A percentile compares a stretch with the other conserved stretches of the same genome.
These are phyloP conservation scores for Scalopus aquaticus DNA, from an alignment of 2,113 vertebrate genomes.

Conservation along the genomic window DNA sequence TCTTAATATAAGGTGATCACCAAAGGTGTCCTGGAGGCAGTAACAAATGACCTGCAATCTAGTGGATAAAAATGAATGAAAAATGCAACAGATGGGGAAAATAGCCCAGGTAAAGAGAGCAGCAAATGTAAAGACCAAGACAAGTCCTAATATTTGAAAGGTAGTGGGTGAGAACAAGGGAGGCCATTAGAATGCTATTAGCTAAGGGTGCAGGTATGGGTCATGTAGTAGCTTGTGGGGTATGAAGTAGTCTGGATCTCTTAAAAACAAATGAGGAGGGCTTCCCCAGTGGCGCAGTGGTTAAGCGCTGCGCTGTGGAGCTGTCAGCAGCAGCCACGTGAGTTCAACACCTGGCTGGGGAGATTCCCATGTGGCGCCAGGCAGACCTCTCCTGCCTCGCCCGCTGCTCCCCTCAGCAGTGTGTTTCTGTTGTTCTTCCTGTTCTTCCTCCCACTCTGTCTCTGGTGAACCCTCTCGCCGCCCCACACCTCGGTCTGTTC, in stretches of 20 bases:
- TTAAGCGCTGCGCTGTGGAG: no score
- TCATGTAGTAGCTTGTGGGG: neutral
- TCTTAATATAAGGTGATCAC: neutral
- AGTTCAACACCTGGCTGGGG: no score
- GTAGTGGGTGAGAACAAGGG: neutral
- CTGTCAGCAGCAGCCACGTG: no score
- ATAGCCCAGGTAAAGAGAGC: neutral
- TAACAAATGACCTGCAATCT: neutral
- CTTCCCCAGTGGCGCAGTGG: no score
- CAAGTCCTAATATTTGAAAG: neutral
- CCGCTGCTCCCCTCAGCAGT: no score
- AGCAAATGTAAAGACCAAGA: neutral
- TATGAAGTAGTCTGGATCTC: neutral
- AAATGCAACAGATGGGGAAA: neutral
- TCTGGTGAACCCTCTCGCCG: no score
- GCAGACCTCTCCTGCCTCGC: no score
- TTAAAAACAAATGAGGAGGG: constrained; percentile 1
- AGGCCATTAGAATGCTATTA: neutral
- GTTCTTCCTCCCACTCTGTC: no score
- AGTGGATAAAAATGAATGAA: neutral
- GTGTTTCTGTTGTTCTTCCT: no score
- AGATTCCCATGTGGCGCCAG: no score
- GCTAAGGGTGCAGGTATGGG: neutral
- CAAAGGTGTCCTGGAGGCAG: neutral
- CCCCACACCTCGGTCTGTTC: no score